These are phyloP conservation scores for Drosophila setifemur DNA, from an alignment of 1,140 invertebrate genomes.

Conservation along the genomic window DNA sequence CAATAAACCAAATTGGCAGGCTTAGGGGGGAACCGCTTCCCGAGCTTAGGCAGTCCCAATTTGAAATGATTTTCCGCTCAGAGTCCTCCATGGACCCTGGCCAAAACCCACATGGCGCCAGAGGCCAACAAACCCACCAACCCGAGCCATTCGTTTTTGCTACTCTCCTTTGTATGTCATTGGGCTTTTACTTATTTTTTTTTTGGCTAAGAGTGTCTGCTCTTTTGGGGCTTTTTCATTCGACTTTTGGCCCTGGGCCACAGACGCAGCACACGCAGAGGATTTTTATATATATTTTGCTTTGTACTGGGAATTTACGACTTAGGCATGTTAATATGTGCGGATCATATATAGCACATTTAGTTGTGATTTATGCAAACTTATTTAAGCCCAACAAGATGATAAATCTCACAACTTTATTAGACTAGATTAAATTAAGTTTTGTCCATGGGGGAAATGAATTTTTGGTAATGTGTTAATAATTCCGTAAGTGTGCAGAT, in stretches of 20 bases:
- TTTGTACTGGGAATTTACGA: constrained; percentile 55
- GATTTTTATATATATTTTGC: constrained; percentile 40
- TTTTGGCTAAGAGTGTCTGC: constrained; percentile 5
- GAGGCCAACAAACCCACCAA: neutral
- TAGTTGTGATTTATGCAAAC: constrained; percentile 61
- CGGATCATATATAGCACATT: constrained; percentile 42
- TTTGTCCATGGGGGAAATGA: neutral
- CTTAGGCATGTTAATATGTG: constrained; percentile 63
- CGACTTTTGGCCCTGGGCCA: constrained; percentile 19
- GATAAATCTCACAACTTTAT: constrained; percentile 41
- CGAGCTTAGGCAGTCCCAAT: constrained; percentile 4
- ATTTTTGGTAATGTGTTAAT: constrained; percentile 19
- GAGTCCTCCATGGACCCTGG: too few relatives aligned
- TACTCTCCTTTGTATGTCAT: neutral
- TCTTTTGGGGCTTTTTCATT: constrained; percentile 3
- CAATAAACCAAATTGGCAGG: constrained; percentile 39
- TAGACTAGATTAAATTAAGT: constrained; percentile 20
- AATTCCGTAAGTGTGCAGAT: constrained; percentile 14
- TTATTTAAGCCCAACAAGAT: constrained; percentile 41
- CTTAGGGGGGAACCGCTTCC: neutral
- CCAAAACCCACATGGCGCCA: constrained; percentile 18
- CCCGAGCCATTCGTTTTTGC: neutral
- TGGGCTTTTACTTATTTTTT: too few relatives aligned
- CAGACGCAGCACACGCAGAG: constrained; percentile 20
- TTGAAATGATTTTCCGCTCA: constrained; percentile 24